Base-by-base conservation (phyloP, 35 echinoderm and acorn worm species). In the Apostichopus parvimensis region DNA sequence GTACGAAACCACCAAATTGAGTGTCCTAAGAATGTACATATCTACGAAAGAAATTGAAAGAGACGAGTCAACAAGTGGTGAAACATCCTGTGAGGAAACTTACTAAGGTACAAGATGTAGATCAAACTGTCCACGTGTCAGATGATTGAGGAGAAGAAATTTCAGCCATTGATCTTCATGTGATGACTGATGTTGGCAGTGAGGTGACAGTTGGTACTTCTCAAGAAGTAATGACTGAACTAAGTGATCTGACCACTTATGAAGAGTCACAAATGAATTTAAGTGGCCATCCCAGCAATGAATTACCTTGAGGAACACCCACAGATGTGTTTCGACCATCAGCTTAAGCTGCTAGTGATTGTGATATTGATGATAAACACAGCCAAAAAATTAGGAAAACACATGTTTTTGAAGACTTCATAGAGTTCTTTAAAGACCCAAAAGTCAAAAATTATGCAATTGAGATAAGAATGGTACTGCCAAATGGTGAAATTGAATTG, bases 171-270 rank as follows among this genome's bases (percentile, higher is more conserved):
- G 78, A 79, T 79, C 23, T 79, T 6, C 24, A 79, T 79, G 6
- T 79, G 24, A 28, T 45, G 78, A 79, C 78, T 79, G 78, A 79
- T 79, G 14, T 79, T 9, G 78, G 78, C 5, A 6, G 78, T 79
- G 25, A 79, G 78, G 78, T 79, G 78, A 6, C 78, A 28, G 78
- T 28, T 28, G 78, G 15, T 28, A 79, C 78, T 6, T 79, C 78
- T 15, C 24, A 79, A 14, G 8, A 28, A 79, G 78, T 79, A 20
- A 79, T 79, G 78, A 79, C 78, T 79, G n/a, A 79, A 54, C 21
- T 79, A 28, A 79, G 78, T 79, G 78, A 79, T 54, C 52, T 54
- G 4, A 24, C 34, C 9, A 28, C 78, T 28, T 20, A 79, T 26
- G 20, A 20, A 79, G 78, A 79, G 78, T 45, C 22, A 79, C 21